phyloP scores from a whole-genome alignment of 1,140 invertebrate genomes.

The Brachionus angularis region DNA sequence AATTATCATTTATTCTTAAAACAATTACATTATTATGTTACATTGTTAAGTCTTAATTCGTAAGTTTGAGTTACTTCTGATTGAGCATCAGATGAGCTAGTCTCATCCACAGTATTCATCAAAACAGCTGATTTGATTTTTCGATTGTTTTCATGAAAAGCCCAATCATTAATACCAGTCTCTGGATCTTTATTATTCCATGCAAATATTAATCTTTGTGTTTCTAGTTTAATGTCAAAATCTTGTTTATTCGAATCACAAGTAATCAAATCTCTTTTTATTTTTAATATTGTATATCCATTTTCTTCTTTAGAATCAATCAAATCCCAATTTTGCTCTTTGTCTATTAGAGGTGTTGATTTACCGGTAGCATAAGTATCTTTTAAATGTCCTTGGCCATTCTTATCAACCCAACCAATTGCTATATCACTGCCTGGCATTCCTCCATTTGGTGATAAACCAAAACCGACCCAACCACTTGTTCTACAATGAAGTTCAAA shows the following conservation, averaged over 20 bases:
- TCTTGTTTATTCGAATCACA: slow-evolving; percentile 14
- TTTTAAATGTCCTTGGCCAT: slow-evolving; percentile 9
- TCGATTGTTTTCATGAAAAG: slow-evolving; percentile 16
- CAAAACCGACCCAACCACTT: slow-evolving; percentile 73
- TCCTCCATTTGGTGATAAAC: slow-evolving; percentile 70
- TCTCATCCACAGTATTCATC: slow-evolving; percentile 14
- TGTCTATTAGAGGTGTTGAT: not conserved
- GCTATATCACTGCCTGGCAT: slow-evolving; percentile 76
- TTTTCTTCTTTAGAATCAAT: not conserved
- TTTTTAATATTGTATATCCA: slow-evolving; percentile 24
- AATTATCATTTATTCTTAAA: not conserved
- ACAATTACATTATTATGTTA: not conserved
- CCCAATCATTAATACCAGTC: not conserved
- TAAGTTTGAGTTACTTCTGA: not conserved
- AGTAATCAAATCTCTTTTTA: not conserved
- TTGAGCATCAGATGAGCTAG: not conserved
- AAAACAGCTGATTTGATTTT: slow-evolving; percentile 5
- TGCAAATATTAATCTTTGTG: slow-evolving; percentile 7
- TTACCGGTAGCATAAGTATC: slow-evolving; percentile 1
- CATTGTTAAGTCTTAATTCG: not conserved
- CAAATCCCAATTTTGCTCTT: not conserved
- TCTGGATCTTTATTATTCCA: slow-evolving; percentile 6
- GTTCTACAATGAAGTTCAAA: slow-evolving; percentile 57
- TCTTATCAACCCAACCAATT: slow-evolving; percentile 61
- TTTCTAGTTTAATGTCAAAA: slow-evolving; percentile 22